These are phyloP conservation scores for Diplodus sargus DNA, from an alignment of 2,797 vertebrate species.

Conservation along the genomic window DNA sequence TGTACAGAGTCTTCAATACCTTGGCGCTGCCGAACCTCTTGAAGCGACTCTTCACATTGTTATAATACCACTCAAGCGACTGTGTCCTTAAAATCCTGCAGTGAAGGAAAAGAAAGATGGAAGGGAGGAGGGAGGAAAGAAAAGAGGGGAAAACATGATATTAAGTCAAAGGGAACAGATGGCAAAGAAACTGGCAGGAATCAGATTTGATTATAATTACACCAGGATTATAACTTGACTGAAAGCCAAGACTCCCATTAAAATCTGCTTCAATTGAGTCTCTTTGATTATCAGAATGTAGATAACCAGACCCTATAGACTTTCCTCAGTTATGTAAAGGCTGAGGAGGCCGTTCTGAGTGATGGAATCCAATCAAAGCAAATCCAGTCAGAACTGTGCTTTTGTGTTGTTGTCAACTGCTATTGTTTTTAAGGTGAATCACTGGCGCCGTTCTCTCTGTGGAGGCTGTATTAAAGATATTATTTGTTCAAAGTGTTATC, in stretches of 20 bases:
- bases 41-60: conserved; percentile 96
- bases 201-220: conserved; percentile 52
- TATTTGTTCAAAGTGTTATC: not conserved
- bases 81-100: conserved; percentile 91
- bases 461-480: conserved; percentile 8
- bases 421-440: conserved; percentile 26
- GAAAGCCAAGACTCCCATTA: conserved; percentile 50
- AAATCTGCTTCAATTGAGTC: conserved; percentile 26
- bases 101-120: conserved; percentile 18
- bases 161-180: conserved; percentile 57
- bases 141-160: conserved; percentile 31
- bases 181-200: conserved; percentile 45
- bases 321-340: conserved; percentile 18
- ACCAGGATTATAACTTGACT: conserved; percentile 45
- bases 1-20: conserved; percentile 95
- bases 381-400: not conserved
- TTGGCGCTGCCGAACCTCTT: conserved; percentile 98
- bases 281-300: conserved; percentile 25
- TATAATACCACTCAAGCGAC: conserved; percentile 98
- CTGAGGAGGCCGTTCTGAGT: not conserved
- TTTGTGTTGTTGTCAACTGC: conserved; percentile 18
- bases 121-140: not conserved
- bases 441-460: not conserved
- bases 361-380: not conserved
- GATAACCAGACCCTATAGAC: not conserved